These are phyloP conservation scores for Artibeus jamaicensis DNA, from an alignment of 2,797 vertebrate genomes.

Conservation along the genomic window DNA sequence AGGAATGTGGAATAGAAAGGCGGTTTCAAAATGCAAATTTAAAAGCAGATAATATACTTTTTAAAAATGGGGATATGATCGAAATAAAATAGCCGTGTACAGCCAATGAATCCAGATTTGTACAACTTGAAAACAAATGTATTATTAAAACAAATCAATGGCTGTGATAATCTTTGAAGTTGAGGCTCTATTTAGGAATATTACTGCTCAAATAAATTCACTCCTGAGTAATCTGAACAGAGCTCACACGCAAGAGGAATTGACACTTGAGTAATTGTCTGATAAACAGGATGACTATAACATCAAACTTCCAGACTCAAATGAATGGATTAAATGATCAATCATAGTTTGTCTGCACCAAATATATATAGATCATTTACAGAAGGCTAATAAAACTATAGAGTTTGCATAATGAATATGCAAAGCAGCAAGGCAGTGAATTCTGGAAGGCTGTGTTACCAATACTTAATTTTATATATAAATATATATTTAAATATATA, in stretches of 20 bases:
- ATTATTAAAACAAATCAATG: background rate
- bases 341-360: background rate
- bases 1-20: background rate
- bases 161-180: background rate
- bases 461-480: background rate
- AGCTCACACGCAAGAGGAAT: background rate
- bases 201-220: background rate
- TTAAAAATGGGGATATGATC: background rate
- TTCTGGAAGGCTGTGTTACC: background rate
- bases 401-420: background rate
- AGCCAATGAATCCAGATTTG: background rate
- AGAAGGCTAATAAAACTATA: background rate
- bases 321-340: background rate
- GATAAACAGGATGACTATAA: background rate
- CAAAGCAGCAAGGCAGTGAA: background rate
- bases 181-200: background rate
- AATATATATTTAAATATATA: background rate
- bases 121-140: background rate
- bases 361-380: background rate
- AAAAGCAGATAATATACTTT: background rate
- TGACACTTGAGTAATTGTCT: background rate
- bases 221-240: background rate
- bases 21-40: background rate
- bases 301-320: background rate
- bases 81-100: background rate